Conservation (phyloP, 2,113 vertebrate species). For the Periophthalmodon schlosseri region DNA sequence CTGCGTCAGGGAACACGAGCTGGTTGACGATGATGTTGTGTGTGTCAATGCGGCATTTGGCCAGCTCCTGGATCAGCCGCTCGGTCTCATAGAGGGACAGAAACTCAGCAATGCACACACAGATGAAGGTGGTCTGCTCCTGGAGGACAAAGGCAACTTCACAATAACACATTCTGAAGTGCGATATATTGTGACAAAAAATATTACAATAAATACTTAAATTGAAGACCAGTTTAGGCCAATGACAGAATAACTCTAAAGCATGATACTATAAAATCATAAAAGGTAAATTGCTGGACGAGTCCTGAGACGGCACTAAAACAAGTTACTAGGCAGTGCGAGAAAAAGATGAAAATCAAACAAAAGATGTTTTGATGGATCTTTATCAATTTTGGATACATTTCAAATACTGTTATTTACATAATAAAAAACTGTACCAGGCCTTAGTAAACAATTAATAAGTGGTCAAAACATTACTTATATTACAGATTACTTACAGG, state of each 20-base stretch:
- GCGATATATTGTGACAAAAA: too few species aligned
- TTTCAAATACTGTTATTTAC: too few species aligned
- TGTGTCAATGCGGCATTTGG: constrained; percentile 93
- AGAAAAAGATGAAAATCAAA: too few species aligned
- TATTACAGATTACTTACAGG: constrained; percentile 75
- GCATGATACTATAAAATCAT: too few species aligned
- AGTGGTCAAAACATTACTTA: not conserved
- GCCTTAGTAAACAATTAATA: not conserved
- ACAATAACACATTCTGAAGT: too few species aligned
- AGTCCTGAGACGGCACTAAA: too few species aligned
- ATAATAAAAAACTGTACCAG: not conserved
- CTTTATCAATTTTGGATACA: not conserved
- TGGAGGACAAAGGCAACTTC: constrained; percentile 39
- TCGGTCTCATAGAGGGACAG: constrained; percentile 94
- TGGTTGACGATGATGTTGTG: constrained; percentile 98
- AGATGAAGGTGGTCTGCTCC: constrained; percentile 96
- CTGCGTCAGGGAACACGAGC: constrained; percentile 87
- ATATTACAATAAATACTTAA: too few species aligned
- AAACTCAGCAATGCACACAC: constrained; percentile 94
- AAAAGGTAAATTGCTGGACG: too few species aligned
- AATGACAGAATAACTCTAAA: not conserved
- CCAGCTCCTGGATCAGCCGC: constrained; percentile 92
- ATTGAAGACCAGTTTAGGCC: not conserved
- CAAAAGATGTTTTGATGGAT: too few species aligned
- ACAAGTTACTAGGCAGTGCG: too few species aligned